phyloP scores from a whole-genome alignment of 2,113 vertebrate species.

The Tor tambroides region DNA sequence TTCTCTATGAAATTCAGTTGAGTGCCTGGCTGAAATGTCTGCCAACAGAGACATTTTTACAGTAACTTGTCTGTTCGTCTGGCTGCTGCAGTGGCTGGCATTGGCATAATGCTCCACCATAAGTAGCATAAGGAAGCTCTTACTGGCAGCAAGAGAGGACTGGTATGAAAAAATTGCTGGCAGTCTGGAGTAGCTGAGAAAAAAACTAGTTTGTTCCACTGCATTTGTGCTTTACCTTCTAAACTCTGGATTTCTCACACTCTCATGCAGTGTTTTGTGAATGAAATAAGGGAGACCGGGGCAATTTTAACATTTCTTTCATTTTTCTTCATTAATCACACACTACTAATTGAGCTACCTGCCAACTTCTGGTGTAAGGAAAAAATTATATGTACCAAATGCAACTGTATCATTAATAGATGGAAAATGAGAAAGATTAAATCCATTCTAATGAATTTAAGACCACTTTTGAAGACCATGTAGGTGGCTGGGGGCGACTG shows the following conservation, averaged over 20 bases:
- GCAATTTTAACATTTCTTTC: background rate
- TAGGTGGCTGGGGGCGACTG: background rate
- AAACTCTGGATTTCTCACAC: background rate
- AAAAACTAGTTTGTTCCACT: background rate
- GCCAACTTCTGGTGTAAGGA: background rate
- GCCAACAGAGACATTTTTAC: conserved; percentile 50
- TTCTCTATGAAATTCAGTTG: conserved; percentile 52
- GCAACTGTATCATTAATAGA: background rate
- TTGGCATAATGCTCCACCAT: conserved; percentile 14
- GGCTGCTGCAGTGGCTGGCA: conserved; percentile 43
- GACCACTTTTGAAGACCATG: background rate
- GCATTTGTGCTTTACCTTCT: background rate
- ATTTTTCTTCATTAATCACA: background rate
- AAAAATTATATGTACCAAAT: background rate
- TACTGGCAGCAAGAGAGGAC: conserved; percentile 30
- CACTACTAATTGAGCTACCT: background rate
- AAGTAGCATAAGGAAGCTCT: conserved; percentile 44
- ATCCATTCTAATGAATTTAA: background rate
- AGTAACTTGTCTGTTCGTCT: conserved; percentile 44
- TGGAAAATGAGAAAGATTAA: background rate
- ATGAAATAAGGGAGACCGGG: background rate
- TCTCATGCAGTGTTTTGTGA: background rate
- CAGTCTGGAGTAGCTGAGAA: background rate
- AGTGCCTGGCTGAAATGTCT: conserved; percentile 53
- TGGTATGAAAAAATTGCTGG: background rate